A percentile compares a stretch with the other conserved stretches of the same genome.
phyloP scores from a whole-genome alignment of 2,888 invertebrate genomes.

The Aleiodes alternator region DNA sequence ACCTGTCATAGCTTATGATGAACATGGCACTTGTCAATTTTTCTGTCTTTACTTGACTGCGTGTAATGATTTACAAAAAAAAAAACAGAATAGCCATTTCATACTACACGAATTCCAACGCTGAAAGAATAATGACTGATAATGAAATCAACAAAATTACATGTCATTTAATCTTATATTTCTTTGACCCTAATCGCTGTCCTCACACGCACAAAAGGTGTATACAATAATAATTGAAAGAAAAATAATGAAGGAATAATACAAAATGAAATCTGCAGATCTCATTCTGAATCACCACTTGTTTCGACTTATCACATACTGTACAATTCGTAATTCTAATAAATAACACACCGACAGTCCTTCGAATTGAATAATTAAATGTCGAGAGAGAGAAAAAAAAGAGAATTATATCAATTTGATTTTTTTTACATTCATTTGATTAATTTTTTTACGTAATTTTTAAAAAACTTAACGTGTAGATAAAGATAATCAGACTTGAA shows the following conservation, averaged over 20 bases:
- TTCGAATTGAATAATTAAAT: conserved; percentile 29
- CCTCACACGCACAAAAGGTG: neutral
- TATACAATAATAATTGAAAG: conserved; percentile 6
- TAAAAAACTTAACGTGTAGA: neutral
- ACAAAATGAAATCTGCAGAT: conserved; percentile 9
- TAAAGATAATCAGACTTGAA: conserved; percentile 24
- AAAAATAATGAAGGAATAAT: conserved; percentile 3
- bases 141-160: conserved; percentile 16
- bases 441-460: neutral
- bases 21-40: no score
- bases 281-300: conserved; percentile 17
- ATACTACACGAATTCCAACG: neutral
- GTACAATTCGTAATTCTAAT: conserved; percentile 34
- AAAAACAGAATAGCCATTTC: neutral
- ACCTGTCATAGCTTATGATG: no score
- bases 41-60: neutral
- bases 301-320: conserved; percentile 40
- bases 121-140: conserved; percentile 11
- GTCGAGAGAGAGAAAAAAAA: conserved; percentile 11
- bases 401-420: conserved; percentile 23
- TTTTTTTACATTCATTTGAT: neutral
- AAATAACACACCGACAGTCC: conserved; percentile 41
- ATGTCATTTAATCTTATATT: conserved; percentile 28
- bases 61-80: neutral
- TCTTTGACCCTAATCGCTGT: neutral